Conservation (phyloP, 2,113 vertebrate species). For the Ciconia stormi region DNA sequence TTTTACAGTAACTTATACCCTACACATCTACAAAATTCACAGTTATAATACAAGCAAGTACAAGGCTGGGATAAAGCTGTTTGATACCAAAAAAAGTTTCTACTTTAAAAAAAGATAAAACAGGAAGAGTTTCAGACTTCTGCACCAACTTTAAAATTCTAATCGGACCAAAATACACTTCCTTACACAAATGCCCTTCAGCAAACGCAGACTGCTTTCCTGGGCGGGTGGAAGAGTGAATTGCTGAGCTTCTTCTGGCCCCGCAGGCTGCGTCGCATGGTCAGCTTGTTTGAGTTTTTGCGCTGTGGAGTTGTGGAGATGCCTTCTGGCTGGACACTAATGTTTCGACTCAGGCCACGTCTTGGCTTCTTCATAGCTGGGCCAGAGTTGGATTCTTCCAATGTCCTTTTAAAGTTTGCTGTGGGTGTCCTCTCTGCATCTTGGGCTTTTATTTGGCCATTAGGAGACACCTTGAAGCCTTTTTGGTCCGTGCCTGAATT, state of each 20-base stretch:
- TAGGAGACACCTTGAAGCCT: slow-evolving; percentile 58
- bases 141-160: slow-evolving; percentile 49
- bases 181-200: slow-evolving; percentile 16
- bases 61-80: slow-evolving; percentile 72
- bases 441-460: slow-evolving; percentile 67
- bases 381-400: slow-evolving; percentile 79
- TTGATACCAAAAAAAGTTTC: slow-evolving; percentile 63
- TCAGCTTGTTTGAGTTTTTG: slow-evolving; percentile 58
- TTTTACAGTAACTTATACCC: slow-evolving; percentile 76
- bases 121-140: slow-evolving; percentile 22
- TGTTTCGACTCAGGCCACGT: slow-evolving; percentile 56
- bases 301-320: slow-evolving; percentile 55
- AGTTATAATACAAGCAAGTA: slow-evolving; percentile 79
- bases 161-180: neutral
- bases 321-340: slow-evolving; percentile 16
- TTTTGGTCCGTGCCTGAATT: slow-evolving; percentile 72
- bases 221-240: slow-evolving; percentile 76
- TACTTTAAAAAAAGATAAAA: slow-evolving; percentile 45
- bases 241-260: slow-evolving; percentile 80
- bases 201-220: slow-evolving; percentile 82
- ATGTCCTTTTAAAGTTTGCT: slow-evolving; percentile 78
- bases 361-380: slow-evolving; percentile 76
- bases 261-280: slow-evolving; percentile 78
- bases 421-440: slow-evolving; percentile 73
- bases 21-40: slow-evolving; percentile 83